Evolutionary conservation across 2,888 invertebrate genomes (phyloP), one percentile per base, ranked within the genome.

Genomic region (Chrysolina americana): DNA sequence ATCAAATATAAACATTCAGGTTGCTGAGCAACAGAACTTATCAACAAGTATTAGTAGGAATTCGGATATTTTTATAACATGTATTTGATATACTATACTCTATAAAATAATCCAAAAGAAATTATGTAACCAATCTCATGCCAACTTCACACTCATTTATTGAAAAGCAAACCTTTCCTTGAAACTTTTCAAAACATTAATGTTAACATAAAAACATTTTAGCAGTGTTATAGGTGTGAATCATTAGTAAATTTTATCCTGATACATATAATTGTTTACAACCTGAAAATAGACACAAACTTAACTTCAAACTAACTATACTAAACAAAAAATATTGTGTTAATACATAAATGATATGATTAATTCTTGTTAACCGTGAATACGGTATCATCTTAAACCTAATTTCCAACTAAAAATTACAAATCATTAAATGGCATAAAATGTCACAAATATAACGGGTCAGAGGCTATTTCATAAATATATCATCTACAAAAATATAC

Each of bases 321-420:
- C 75, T 68, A 76, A 72, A 79, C 74, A 66, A 77, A 72, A 78
- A 78, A 79, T 19, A 78, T 73, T 71, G 73, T 76, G 80, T 78
- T 77, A 83, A 83, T 81, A 76, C 73, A 80, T 77, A 84, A 86
- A 85, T 86, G 86, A 86, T 86, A 86, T 86, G 86, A 86, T 86
- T 83, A 85, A 86, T 86, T 86, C 86, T 86, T 86, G 87, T 85
- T 81, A 79, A 82, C 85, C 84, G 82, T 80, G 36, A 64, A 41
- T 71, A 81, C 77, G 76, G 79, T 77, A 76, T 74, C 78, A 74
- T 80, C 75, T 77, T 78, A 78, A 79, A 77, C 74, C 76, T 77
- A 79, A 68, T 75, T 79, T 77, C 66, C 28, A 56, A 76, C 74
- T 72, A 73, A 73, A 75, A 71, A 72, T 56, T 17, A 75, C 47